phyloP scores from a whole-genome alignment of 2,888 invertebrate genomes.

The Stenchaetothrips biformis region DNA sequence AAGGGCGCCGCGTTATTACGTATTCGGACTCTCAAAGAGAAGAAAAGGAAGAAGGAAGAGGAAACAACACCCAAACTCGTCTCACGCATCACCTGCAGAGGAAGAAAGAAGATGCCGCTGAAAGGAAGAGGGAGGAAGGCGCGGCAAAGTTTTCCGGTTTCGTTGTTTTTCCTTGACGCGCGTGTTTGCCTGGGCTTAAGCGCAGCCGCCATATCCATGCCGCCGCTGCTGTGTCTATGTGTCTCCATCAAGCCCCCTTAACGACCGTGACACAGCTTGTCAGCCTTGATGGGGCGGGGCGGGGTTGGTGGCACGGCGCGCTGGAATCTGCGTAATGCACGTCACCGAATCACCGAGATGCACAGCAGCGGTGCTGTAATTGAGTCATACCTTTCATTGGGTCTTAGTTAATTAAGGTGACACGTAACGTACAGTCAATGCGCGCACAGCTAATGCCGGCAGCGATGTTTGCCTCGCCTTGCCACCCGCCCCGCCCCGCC shows the following conservation, averaged over 20 bases:
- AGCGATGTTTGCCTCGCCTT: too few species aligned
- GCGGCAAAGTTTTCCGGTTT: neutral
- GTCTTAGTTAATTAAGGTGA: neutral
- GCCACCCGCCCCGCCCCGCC: neutral
- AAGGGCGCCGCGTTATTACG: too few species aligned
- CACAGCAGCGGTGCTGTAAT: neutral
- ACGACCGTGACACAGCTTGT: conserved; percentile 19
- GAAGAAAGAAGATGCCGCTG: neutral
- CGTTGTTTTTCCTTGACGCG: too few species aligned
- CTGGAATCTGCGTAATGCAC: neutral
- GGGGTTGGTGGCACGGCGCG: too few species aligned
- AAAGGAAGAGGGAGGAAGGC: neutral
- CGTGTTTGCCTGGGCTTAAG: neutral
- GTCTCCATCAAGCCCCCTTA: conserved; percentile 22
- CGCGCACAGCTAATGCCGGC: too few species aligned
- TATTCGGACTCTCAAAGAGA: neutral
- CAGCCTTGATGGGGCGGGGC: neutral
- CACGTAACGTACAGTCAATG: neutral
- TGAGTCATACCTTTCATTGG: neutral
- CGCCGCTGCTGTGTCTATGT: neutral
- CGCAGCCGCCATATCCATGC: neutral
- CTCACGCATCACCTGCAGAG: neutral
- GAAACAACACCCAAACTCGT: neutral
- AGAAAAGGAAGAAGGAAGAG: neutral
- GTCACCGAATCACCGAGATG: neutral